Conservation (phyloP, 2,113 vertebrate genomes). For the Crotalus viridis region DNA sequence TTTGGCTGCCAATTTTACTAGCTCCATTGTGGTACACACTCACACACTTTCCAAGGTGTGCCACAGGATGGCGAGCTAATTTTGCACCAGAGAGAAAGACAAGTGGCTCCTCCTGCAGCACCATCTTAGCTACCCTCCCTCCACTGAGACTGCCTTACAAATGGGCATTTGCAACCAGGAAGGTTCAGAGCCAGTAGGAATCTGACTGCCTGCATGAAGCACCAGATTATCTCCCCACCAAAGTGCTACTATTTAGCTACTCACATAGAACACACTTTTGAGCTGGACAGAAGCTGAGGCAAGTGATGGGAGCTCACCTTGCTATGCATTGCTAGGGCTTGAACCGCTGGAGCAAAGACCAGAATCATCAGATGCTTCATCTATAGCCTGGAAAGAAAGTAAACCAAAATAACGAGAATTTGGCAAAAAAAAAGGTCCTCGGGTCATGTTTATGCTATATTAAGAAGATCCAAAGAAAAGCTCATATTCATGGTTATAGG, state of each 20-base stretch:
- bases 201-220: neutral
- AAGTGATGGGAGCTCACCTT: neutral
- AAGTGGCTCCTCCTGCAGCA: neutral
- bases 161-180: neutral
- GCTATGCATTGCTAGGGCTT: neutral
- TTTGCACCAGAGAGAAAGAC: neutral
- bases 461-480: neutral
- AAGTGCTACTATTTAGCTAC: neutral
- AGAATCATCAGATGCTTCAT: neutral
- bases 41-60: neutral
- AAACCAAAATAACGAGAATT: neutral
- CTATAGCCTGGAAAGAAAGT: neutral
- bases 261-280: neutral
- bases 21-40: neutral
- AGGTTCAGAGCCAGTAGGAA: neutral
- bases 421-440: neutral
- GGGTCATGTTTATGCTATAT: neutral
- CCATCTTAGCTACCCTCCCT: neutral
- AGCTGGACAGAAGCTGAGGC: neutral
- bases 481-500: neutral
- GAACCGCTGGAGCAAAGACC: neutral
- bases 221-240: neutral
- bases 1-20: neutral
- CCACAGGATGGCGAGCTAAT: neutral
- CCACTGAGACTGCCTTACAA: neutral